These are phyloP conservation scores for Biston betularia DNA, from an alignment of 2,888 invertebrate genomes.

Conservation along the genomic window DNA sequence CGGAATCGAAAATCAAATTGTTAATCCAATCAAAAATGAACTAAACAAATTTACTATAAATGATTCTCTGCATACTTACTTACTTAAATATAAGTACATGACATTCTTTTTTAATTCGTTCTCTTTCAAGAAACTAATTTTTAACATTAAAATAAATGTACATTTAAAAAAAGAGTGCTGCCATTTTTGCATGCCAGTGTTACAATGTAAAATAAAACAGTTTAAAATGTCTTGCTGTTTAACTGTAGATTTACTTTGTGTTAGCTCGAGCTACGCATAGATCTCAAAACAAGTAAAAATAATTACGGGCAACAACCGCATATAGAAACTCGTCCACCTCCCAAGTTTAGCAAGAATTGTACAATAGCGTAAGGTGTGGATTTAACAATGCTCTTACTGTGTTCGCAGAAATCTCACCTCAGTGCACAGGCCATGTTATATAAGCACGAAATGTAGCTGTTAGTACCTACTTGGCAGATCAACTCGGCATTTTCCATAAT, in stretches of 20 bases:
- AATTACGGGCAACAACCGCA: conserved; percentile 29
- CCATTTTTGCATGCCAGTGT: too few species aligned
- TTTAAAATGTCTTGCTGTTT: neutral
- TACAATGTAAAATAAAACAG: too few species aligned
- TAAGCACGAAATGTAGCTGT: conserved; percentile 20
- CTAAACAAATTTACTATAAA: too few species aligned
- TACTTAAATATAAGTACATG: too few species aligned
- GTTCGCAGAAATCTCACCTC: conserved; percentile 39
- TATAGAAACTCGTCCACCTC: conserved; percentile 30
- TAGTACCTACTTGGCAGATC: conserved; percentile 4
- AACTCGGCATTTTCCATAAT: conserved; percentile 6
- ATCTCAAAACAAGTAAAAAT: conserved; percentile 14
- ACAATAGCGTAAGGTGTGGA: conserved; percentile 33
- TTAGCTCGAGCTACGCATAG: neutral
- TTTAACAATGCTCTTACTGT: conserved; percentile 40
- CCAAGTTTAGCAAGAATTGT: conserved; percentile 39
- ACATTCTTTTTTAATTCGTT: too few species aligned
- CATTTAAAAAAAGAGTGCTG: too few species aligned
- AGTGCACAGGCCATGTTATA: conserved; percentile 24
- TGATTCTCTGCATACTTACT: too few species aligned
- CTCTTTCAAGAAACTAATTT: too few species aligned
- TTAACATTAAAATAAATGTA: too few species aligned
- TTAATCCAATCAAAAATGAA: too few species aligned
- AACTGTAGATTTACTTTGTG: neutral
- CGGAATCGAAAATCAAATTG: too few species aligned